Evolutionary conservation across 2,888 invertebrate genomes (phyloP).

Genomic region (Drosophila gaucha): DNA sequence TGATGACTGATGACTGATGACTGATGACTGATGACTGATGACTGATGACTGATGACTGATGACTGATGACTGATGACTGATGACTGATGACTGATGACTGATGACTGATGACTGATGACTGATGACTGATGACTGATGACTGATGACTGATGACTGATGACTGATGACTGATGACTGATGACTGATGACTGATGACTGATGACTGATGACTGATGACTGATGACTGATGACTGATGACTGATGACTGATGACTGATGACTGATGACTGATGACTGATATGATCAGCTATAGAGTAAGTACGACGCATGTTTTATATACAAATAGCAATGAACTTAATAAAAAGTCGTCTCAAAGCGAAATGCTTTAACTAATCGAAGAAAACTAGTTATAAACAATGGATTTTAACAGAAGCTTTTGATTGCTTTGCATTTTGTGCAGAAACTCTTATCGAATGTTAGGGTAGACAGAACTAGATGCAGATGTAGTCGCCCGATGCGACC

Average conservation of each 20-base stretch:
- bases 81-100: neutral
- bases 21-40: neutral
- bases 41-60: neutral
- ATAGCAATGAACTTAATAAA: neutral
- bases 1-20: too few relatives aligned
- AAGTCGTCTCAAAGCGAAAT: neutral
- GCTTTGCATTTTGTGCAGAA: neutral
- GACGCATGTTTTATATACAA: too few relatives aligned
- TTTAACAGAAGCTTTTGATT: neutral
- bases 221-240: neutral
- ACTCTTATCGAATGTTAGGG: slow-evolving; percentile 1
- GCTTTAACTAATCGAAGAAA: neutral
- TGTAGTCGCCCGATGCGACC: slow-evolving; percentile 8
- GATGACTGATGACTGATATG: neutral
- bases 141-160: neutral
- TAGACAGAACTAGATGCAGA: neutral
- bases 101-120: too few relatives aligned
- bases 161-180: neutral
- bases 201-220: neutral
- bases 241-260: neutral
- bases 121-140: neutral
- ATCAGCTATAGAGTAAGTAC: too few relatives aligned
- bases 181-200: neutral
- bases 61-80: too few relatives aligned
- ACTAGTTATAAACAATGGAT: neutral